A percentile compares a stretch with the other conserved stretches of the same genome.
These are phyloP conservation scores for Corydoras sp. DNA, from an alignment of 2,113 vertebrate genomes.

Conservation along the genomic window DNA sequence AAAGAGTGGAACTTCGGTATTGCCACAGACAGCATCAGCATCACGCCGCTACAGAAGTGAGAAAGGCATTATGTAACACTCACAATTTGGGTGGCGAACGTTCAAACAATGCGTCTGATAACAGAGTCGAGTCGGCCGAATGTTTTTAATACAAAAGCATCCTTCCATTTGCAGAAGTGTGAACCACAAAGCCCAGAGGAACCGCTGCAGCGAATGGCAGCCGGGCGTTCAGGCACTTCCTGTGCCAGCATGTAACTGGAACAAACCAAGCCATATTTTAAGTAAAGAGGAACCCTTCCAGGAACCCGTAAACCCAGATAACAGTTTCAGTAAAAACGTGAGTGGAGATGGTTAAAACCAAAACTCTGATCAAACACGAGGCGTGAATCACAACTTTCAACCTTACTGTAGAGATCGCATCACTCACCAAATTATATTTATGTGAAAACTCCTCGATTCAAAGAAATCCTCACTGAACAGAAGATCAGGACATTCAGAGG, in stretches of 20 bases:
- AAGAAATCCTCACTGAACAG: background rate
- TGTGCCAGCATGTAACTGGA: conserved; percentile 63
- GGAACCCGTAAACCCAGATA: conserved; percentile 56
- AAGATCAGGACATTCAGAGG: conserved; percentile 1
- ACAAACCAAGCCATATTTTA: conserved; percentile 60
- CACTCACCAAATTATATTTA: conserved; percentile 3
- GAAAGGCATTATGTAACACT: conserved; percentile 31
- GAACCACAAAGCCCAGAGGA: conserved; percentile 35
- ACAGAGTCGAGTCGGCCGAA: conserved; percentile 8
- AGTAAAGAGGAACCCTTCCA: conserved; percentile 70
- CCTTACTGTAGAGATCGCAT: conserved; percentile 17
- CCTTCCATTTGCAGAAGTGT: conserved; percentile 66
- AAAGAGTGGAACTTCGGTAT: background rate
- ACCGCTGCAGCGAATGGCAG: conserved; percentile 53
- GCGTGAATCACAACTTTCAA: conserved; percentile 6
- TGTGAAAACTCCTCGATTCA: conserved; percentile 1
- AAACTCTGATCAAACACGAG: conserved; percentile 14
- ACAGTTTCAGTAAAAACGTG: conserved; percentile 19
- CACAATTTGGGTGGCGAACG: conserved; percentile 31
- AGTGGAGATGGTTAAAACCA: conserved; percentile 1
- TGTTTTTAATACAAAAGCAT: conserved; percentile 20
- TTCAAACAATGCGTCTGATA: conserved; percentile 25
- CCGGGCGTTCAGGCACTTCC: conserved; percentile 66
- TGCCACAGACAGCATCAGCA: background rate
- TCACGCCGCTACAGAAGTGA: conserved; percentile 18